A percentile compares a stretch with the other conserved stretches of the same genome.
Conservation (phyloP, 2,797 vertebrate species). For the Arrhamphus sclerolepis region DNA sequence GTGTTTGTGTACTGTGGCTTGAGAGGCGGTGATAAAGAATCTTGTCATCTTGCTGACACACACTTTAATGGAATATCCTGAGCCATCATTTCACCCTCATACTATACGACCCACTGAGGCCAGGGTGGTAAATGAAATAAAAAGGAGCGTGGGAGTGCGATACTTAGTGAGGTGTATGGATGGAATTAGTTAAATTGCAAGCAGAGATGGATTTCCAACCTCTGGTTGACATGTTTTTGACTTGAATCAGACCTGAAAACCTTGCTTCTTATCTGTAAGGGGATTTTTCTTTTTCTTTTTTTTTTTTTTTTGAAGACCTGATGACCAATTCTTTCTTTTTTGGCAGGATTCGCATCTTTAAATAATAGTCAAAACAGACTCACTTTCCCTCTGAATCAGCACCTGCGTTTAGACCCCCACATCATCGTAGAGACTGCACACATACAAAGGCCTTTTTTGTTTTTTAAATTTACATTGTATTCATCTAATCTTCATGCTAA, state of each 20-base stretch:
- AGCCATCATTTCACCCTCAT: conserved; percentile 24
- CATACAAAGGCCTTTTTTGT: neutral
- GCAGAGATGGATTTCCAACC: conserved; percentile 24
- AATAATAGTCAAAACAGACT: neutral
- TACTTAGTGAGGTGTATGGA: conserved; percentile 29
- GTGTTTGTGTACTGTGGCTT: conserved; percentile 29
- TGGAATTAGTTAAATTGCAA: conserved; percentile 50
- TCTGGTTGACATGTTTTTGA: neutral
- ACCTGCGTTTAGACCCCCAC: neutral
- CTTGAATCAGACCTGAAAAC: conserved; percentile 18
- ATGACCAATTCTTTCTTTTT: too few species aligned
- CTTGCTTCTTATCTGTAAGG: neutral
- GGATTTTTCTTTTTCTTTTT: neutral
- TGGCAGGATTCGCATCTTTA: neutral
- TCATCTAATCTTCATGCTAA: neutral
- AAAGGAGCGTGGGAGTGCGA: conserved; percentile 2
- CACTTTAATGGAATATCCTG: conserved; percentile 70
- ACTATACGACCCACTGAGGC: conserved; percentile 11
- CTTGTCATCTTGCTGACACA: conserved; percentile 56
- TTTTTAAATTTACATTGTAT: neutral
- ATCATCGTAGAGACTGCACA: neutral
- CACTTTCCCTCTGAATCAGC: conserved; percentile 3
- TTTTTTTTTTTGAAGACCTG: too few species aligned
- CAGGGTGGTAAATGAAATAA: conserved; percentile 4
- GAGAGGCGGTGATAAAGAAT: conserved; percentile 53